Evolutionary conservation across 1,140 invertebrate genomes (phyloP).

Genomic region (Papilio polyxenes): DNA sequence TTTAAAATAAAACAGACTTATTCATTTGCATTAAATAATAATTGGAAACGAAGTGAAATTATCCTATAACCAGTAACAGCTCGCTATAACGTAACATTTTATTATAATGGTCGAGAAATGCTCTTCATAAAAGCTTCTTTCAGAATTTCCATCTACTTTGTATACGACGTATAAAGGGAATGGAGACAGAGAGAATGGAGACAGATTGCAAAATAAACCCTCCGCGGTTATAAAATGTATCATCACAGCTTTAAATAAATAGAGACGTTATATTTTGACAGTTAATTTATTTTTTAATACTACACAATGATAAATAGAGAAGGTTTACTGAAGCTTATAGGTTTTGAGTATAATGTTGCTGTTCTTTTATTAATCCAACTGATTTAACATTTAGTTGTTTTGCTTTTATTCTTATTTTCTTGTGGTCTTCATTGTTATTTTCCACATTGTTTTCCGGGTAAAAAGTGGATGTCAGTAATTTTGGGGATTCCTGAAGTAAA

Average conservation of each 20-base stretch:
- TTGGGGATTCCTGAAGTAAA: too few species aligned
- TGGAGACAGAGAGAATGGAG: conserved; percentile 37
- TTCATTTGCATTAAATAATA: conserved; percentile 10
- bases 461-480: too few species aligned
- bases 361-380: too few species aligned
- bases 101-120: conserved; percentile 29
- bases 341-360: too few species aligned
- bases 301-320: too few species aligned
- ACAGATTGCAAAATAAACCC: conserved; percentile 38
- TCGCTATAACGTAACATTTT: conserved; percentile 26
- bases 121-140: conserved; percentile 28
- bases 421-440: too few species aligned
- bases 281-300: conserved; percentile 1
- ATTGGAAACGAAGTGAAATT: conserved; percentile 19
- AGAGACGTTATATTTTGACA: not conserved
- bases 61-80: conserved; percentile 10
- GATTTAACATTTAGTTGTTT: too few species aligned
- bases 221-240: conserved; percentile 32
- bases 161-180: conserved; percentile 36
- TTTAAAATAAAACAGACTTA: not conserved
- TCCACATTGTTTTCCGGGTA: too few species aligned
- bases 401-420: too few species aligned
- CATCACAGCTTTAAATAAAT: conserved; percentile 12
- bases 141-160: conserved; percentile 38
- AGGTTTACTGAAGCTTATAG: too few species aligned